phyloP scores from a whole-genome alignment of 2,797 vertebrate species.

The Microcaecilia unicolor region DNA sequence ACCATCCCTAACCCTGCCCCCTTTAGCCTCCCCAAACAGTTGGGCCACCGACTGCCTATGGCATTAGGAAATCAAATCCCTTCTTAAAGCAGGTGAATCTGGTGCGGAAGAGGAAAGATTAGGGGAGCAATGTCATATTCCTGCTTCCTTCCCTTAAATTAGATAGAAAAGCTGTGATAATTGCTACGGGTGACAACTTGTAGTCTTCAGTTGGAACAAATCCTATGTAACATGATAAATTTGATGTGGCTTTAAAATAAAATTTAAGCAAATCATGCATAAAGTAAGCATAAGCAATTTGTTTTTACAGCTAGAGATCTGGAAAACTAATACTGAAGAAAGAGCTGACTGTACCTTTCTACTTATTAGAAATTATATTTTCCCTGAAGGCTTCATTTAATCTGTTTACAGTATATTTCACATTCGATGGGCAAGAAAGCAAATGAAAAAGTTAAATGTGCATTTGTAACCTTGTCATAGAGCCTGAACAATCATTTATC shows the following conservation, averaged over 20 bases:
- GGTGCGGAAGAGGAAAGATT: no score
- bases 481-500: conserved; percentile 17
- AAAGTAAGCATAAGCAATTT: background rate
- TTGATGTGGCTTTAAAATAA: background rate
- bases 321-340: background rate
- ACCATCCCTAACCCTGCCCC: no score
- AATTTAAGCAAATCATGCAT: background rate
- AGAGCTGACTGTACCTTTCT: conserved; percentile 6
- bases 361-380: conserved; percentile 11
- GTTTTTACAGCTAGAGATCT: background rate
- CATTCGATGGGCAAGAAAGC: conserved; percentile 23
- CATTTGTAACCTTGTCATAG: conserved; percentile 26
- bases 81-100: no score
- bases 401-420: conserved; percentile 27
- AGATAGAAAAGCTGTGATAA: no score
- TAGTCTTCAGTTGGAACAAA: no score
- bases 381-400: conserved; percentile 23
- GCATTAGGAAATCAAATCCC: no score
- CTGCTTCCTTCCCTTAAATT: no score
- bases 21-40: no score
- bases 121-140: no score
- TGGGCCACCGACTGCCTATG: no score
- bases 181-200: no score
- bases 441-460: conserved; percentile 25
- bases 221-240: background rate